phyloP scores from a whole-genome alignment of 2,113 vertebrate species.

The Platichthys flesus region DNA sequence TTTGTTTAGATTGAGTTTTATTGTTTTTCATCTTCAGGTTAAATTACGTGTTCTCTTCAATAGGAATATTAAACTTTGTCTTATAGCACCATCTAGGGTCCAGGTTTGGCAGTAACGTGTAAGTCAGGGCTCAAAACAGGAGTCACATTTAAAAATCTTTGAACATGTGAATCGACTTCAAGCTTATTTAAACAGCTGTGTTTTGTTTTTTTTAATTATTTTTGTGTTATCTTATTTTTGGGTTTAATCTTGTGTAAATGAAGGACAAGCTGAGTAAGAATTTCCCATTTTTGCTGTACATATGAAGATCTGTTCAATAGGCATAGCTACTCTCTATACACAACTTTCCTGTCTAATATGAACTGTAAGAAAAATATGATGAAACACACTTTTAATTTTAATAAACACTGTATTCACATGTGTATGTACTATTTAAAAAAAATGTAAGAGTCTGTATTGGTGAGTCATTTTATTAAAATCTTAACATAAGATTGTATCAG shows the following conservation, averaged over 20 bases:
- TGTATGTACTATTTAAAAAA: not conserved
- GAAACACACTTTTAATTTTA: not conserved
- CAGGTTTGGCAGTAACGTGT: not conserved
- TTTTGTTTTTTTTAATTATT: too few relatives aligned
- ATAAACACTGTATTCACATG: not conserved
- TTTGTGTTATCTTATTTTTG: too few relatives aligned
- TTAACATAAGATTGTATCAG: not conserved
- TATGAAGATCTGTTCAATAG: too few relatives aligned
- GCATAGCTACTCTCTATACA: too few relatives aligned
- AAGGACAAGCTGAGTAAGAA: too few relatives aligned
- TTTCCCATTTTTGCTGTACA: too few relatives aligned
- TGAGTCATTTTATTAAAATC: slow-evolving; percentile 40
- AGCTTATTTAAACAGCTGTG: too few relatives aligned
- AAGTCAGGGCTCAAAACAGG: not conserved
- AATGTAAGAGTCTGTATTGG: not conserved
- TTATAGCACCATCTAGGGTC: slow-evolving; percentile 37
- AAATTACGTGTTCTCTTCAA: not conserved
- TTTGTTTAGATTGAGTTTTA: not conserved
- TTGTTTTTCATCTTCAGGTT: not conserved
- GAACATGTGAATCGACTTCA: too few relatives aligned
- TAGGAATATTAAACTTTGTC: not conserved
- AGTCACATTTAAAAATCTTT: not conserved
- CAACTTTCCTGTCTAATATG: too few relatives aligned
- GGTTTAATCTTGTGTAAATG: too few relatives aligned
- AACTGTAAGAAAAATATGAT: not conserved